Percentiles rank a stretch among this genome's conserved stretches.
Conservation (phyloP, 2,113 vertebrate species). For the Pseudonaja textilis region DNA sequence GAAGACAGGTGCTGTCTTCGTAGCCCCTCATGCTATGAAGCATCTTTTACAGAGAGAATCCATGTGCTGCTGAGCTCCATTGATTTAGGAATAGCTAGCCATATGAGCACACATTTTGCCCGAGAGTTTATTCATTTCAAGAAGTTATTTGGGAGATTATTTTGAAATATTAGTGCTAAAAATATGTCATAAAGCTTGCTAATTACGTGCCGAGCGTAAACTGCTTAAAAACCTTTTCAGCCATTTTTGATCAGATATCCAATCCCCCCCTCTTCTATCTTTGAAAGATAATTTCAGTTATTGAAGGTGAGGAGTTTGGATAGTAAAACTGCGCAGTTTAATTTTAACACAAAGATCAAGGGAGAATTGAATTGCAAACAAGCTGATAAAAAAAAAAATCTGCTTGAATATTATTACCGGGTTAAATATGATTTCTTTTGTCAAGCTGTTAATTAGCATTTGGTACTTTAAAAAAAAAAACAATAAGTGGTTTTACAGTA, state of each 20-base stretch:
- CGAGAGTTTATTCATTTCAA: slow-evolving; percentile 42
- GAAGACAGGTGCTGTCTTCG: not conserved
- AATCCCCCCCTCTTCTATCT: not conserved
- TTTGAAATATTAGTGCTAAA: slow-evolving; percentile 17
- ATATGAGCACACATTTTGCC: not conserved
- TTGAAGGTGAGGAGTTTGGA: slow-evolving; percentile 49
- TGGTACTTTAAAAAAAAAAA: slow-evolving; percentile 2
- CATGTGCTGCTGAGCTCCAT: not conserved
- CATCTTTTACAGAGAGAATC: not conserved
- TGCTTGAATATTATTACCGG: slow-evolving; percentile 43
- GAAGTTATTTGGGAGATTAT: slow-evolving; percentile 38
- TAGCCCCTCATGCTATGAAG: not conserved
- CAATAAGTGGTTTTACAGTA: slow-evolving; percentile 46
- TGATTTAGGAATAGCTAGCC: not conserved
- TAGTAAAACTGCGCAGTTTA: slow-evolving; percentile 53
- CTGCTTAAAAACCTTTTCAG: slow-evolving; percentile 44
- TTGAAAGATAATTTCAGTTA: slow-evolving; percentile 47
- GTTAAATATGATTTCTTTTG: slow-evolving; percentile 54
- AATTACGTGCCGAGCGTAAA: slow-evolving; percentile 36
- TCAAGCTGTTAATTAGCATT: slow-evolving; percentile 33
- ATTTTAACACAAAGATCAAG: slow-evolving; percentile 59
- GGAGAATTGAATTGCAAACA: slow-evolving; percentile 56
- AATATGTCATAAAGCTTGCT: slow-evolving; percentile 38
- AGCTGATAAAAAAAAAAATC: slow-evolving; percentile 44
- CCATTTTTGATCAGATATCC: not conserved